A percentile compares a stretch with the other conserved stretches of the same genome.
These are phyloP conservation scores for Dicentrarchus labrax DNA, from an alignment of 2,113 vertebrate species.

Conservation along the genomic window DNA sequence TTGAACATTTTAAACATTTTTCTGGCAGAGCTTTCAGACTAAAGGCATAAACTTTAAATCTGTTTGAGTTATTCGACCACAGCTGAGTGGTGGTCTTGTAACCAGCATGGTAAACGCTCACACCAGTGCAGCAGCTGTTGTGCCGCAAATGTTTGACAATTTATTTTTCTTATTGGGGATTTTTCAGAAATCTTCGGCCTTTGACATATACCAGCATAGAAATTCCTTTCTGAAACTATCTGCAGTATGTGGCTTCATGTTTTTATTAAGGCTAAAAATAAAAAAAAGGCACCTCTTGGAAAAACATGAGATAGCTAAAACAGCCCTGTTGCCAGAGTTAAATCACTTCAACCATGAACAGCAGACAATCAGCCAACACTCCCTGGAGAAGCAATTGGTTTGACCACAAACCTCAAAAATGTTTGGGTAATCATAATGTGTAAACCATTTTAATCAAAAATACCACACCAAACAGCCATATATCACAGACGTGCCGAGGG, in stretches of 20 bases:
- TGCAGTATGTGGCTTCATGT: conserved; percentile 27
- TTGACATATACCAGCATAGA: conserved; percentile 40
- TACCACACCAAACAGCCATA: conserved; percentile 51
- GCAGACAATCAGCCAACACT: conserved; percentile 39
- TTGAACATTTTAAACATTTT: neutral
- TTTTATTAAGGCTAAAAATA: conserved; percentile 40
- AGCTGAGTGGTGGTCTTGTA: conserved; percentile 2
- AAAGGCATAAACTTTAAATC: conserved; percentile 8
- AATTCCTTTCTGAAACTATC: conserved; percentile 22
- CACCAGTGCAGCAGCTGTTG: conserved; percentile 26
- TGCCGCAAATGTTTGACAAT: neutral
- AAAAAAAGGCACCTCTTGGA: conserved; percentile 27
- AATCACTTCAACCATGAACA: conserved; percentile 54
- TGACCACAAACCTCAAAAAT: conserved; percentile 66
- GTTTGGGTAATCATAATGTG: conserved; percentile 49
- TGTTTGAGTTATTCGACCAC: neutral
- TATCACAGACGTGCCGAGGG: conserved; percentile 38
- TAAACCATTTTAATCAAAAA: conserved; percentile 59
- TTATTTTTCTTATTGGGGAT: neutral
- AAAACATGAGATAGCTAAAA: conserved; percentile 43
- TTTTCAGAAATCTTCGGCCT: conserved; percentile 14
- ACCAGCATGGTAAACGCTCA: conserved; percentile 13
- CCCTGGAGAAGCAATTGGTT: conserved; percentile 22
- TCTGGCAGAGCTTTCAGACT: neutral
- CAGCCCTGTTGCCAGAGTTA: conserved; percentile 22